Percentiles rank a stretch among this genome's conserved stretches.
phyloP scores from a whole-genome alignment of 2,113 vertebrate species.

The Silurus glanis region DNA sequence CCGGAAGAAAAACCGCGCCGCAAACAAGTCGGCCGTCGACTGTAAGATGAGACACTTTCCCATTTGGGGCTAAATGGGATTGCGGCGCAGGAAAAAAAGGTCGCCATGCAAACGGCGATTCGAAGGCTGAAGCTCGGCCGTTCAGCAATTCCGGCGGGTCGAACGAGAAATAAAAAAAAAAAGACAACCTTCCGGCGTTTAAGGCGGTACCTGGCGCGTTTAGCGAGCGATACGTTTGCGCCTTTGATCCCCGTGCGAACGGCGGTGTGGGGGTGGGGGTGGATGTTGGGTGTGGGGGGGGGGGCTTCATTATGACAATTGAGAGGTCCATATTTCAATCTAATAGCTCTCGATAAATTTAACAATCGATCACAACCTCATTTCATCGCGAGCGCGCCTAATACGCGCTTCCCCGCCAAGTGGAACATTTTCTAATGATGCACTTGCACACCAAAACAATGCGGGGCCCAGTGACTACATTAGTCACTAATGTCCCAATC shows the following conservation, averaged over 20 bases:
- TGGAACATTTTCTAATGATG: slow-evolving; percentile 85
- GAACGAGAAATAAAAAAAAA: slow-evolving; percentile 59
- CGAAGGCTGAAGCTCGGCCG: not conserved
- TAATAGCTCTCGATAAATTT: slow-evolving; percentile 84
- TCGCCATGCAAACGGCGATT: slow-evolving; percentile 19
- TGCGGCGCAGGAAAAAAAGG: slow-evolving; percentile 11
- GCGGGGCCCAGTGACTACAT: slow-evolving; percentile 72
- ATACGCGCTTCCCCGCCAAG: slow-evolving; percentile 79
- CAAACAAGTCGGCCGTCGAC: not conserved
- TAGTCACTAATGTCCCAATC: slow-evolving; percentile 84
- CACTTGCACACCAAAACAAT: slow-evolving; percentile 79
- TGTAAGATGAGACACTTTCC: slow-evolving; percentile 25
- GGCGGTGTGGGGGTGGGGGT: slow-evolving; percentile 60
- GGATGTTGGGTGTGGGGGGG: no score
- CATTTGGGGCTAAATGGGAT: slow-evolving; percentile 1
- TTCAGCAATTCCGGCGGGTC: no score
- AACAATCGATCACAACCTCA: slow-evolving; percentile 87
- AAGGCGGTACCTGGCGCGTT: slow-evolving; percentile 67
- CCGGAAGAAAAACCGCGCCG: not conserved
- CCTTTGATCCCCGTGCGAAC: slow-evolving; percentile 76
- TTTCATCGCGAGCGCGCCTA: slow-evolving; percentile 80
- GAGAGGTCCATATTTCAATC: slow-evolving; percentile 83
- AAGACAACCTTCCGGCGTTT: slow-evolving; percentile 68
- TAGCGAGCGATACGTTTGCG: slow-evolving; percentile 63
- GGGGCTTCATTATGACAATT: slow-evolving; percentile 80